A percentile compares a stretch with the other conserved stretches of the same genome.
Evolutionary conservation across 2,888 invertebrate species (phyloP).

Genomic region (Dione vanillae): DNA sequence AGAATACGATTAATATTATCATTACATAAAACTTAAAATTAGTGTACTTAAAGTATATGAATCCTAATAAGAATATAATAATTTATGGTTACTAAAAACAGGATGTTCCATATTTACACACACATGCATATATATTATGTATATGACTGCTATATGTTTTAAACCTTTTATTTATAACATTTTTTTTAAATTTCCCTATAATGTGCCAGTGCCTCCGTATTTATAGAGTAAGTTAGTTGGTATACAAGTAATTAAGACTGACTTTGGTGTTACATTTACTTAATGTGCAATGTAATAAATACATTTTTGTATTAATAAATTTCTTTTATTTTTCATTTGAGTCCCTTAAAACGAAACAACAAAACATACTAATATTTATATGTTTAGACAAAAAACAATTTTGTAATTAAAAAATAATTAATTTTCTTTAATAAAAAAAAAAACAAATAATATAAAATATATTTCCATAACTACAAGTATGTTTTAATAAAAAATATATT

Average conservation of each 20-base stretch:
- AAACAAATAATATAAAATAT: no score
- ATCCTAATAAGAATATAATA: conserved; percentile 3
- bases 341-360: no score
- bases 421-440: no score
- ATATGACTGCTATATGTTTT: conserved; percentile 25
- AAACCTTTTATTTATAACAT: conserved; percentile 33
- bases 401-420: no score
- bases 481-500: no score
- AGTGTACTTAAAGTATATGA: conserved; percentile 16
- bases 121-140: neutral
- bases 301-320: conserved; percentile 55
- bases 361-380: no score
- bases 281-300: conserved; percentile 73
- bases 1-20: neutral
- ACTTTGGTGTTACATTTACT: conserved; percentile 76
- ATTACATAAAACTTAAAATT: conserved; percentile 3
- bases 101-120: conserved; percentile 22
- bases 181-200: conserved; percentile 50
- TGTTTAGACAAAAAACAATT: no score
- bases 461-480: no score
- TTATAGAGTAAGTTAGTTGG: conserved; percentile 59
- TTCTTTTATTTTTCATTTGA: conserved; percentile 14
- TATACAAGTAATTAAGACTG: conserved; percentile 79
- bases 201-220: conserved; percentile 81
- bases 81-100: conserved; percentile 28